Conservation (phyloP, 2,797 vertebrate genomes). For the Danionella dracula region DNA sequence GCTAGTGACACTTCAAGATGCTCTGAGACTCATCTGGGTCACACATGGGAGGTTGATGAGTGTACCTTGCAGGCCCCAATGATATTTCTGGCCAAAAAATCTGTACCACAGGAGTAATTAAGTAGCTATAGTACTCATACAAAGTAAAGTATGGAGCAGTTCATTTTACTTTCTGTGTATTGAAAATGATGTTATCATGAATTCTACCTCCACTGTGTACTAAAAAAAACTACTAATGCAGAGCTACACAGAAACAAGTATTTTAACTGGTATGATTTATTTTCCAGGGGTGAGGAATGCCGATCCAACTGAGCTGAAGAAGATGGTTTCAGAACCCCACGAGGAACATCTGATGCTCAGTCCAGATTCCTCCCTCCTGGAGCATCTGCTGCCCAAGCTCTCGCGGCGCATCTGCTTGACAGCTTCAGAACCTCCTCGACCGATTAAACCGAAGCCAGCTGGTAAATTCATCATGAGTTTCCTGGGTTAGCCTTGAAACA, state of each 20-base stretch:
- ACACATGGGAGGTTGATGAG: neutral
- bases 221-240: no score
- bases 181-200: no score
- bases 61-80: neutral
- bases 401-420: conserved; percentile 78
- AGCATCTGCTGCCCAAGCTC: conserved; percentile 67
- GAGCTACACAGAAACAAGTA: neutral
- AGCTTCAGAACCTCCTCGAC: conserved; percentile 78
- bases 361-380: conserved; percentile 66
- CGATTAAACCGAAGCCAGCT: conserved; percentile 55
- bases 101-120: neutral
- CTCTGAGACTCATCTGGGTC: neutral
- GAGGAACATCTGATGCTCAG: conserved; percentile 73
- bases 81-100: neutral
- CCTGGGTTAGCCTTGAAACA: no score
- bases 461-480: conserved; percentile 55
- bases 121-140: no score
- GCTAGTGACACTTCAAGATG: neutral
- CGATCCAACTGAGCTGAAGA: conserved; percentile 68
- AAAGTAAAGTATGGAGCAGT: neutral
- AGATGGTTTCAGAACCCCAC: conserved; percentile 70
- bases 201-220: no score
- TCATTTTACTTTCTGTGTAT: no score
- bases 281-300: conserved; percentile 70
- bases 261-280: no score